Percentiles rank a stretch among this genome's conserved stretches.
Evolutionary conservation across 1,140 invertebrate genomes (phyloP).

Genomic region (Bathynomus jamesi): DNA sequence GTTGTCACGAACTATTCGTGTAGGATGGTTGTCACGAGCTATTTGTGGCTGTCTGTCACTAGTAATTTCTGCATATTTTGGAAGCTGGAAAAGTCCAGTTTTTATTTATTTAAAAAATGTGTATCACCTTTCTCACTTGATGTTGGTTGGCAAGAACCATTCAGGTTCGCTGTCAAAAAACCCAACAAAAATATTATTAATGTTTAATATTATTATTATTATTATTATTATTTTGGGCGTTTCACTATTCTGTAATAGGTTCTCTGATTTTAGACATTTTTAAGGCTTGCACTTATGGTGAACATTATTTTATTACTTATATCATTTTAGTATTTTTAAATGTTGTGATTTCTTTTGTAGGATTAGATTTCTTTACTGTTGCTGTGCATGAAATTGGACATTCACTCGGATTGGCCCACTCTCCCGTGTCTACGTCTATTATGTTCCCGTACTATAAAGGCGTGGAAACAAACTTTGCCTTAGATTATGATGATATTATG

Average conservation of each 20-base stretch:
- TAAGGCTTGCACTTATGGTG: neutral
- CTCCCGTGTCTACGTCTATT: conserved; percentile 72
- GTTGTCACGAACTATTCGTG: too few relatives aligned
- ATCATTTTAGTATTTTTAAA: neutral
- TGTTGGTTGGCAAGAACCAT: too few relatives aligned
- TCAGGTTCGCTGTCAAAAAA: too few relatives aligned
- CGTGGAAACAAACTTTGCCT: conserved; percentile 67
- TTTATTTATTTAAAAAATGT: too few relatives aligned
- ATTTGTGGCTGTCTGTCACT: too few relatives aligned
- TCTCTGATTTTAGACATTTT: neutral
- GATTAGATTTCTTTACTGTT: conserved; percentile 79
- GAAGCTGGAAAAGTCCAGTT: too few relatives aligned
- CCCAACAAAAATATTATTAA: too few relatives aligned
- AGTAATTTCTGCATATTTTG: too few relatives aligned
- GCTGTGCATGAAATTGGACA: conserved; percentile 92
- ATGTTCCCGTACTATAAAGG: conserved; percentile 95
- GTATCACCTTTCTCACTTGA: too few relatives aligned
- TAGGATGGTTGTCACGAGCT: too few relatives aligned
- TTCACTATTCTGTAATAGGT: neutral
- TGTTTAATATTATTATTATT: conserved; percentile 20
- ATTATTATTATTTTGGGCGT: neutral
- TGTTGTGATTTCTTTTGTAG: conserved; percentile 40
- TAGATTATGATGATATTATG: conserved; percentile 72
- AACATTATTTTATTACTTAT: neutral
- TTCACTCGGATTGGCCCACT: conserved; percentile 82